Percentiles rank a stretch among this genome's conserved stretches.
phyloP scores from a whole-genome alignment of 2,113 vertebrate species.

The Nesospiza acunhae region DNA sequence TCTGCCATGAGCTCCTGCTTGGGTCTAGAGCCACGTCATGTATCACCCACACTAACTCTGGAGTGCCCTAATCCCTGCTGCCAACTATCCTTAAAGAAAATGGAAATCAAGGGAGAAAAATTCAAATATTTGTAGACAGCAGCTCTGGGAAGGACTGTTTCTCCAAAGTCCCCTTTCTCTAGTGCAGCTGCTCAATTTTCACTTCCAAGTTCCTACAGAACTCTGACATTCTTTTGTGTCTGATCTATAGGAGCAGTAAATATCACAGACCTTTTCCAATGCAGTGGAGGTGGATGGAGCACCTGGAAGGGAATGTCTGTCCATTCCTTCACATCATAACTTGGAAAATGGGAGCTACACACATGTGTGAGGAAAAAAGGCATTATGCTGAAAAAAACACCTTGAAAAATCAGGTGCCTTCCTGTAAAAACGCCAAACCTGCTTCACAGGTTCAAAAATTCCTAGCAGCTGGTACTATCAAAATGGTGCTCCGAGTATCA shows the following conservation, averaged over 20 bases:
- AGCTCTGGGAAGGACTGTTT: background rate
- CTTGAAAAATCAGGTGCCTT: background rate
- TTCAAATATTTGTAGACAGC: background rate
- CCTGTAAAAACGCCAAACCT: background rate
- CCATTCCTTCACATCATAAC: background rate
- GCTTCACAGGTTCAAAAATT: background rate
- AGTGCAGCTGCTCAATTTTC: background rate
- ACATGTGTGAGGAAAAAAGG: rapidly evolving
- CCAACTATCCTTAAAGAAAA: background rate
- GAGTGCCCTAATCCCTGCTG: background rate
- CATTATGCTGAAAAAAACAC: background rate
- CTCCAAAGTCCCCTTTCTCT: background rate
- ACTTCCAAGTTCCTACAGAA: background rate
- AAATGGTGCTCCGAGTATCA: background rate
- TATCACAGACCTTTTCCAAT: background rate
- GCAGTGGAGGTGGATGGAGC: background rate
- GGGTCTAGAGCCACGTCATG: rapidly evolving
- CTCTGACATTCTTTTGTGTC: background rate
- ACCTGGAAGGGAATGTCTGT: background rate
- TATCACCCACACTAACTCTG: background rate
- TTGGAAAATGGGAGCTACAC: background rate
- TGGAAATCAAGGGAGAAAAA: background rate
- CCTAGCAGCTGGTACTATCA: background rate
- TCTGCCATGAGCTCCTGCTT: background rate
- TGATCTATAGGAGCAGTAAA: background rate